These are phyloP conservation scores for Chrysaora quinquecirrha DNA, from an alignment of 30 jellyfish, hydroid and myxozoan genomes.

Conservation along the genomic window DNA sequence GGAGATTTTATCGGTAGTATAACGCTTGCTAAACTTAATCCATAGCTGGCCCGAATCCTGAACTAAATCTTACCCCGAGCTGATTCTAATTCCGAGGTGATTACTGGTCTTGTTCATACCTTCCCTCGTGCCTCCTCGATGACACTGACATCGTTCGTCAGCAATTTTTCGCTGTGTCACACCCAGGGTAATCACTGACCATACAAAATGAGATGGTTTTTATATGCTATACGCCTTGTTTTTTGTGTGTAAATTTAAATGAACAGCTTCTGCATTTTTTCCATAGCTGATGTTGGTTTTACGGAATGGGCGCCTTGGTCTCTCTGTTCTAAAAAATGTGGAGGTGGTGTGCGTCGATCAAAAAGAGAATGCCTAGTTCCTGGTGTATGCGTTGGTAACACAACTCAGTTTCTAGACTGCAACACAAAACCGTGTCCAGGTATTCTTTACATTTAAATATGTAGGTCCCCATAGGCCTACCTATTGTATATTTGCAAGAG, in stretches of 20 bases:
- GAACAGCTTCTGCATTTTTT: too few species aligned
- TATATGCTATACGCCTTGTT: neutral
- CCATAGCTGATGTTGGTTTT: slow-evolving; percentile 57
- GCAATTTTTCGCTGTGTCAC: neutral
- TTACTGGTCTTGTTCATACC: neutral
- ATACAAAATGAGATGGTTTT: too few species aligned
- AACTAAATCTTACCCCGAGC: too few species aligned
- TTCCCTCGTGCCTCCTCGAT: neutral
- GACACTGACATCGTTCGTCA: neutral
- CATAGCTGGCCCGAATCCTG: too few species aligned
- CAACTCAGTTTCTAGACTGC: slow-evolving; percentile 46
- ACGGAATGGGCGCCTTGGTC: slow-evolving; percentile 79
- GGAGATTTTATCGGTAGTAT: too few species aligned
- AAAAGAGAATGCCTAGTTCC: slow-evolving; percentile 60
- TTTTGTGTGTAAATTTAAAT: neutral
- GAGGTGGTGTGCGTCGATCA: slow-evolving; percentile 49
- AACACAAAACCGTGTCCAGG: slow-evolving; percentile 70
- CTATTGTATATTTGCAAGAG: neutral
- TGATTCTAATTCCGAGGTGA: too few species aligned
- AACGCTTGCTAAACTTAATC: too few species aligned
- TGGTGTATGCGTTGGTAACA: slow-evolving; percentile 44
- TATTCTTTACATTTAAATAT: neutral
- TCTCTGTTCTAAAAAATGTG: slow-evolving; percentile 57
- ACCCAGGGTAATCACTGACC: neutral
- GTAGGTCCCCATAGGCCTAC: neutral